Evolutionary conservation across 1,140 invertebrate genomes (phyloP), one percentile per base, ranked within the genome.

Genomic region (Ectropis grisescens): DNA sequence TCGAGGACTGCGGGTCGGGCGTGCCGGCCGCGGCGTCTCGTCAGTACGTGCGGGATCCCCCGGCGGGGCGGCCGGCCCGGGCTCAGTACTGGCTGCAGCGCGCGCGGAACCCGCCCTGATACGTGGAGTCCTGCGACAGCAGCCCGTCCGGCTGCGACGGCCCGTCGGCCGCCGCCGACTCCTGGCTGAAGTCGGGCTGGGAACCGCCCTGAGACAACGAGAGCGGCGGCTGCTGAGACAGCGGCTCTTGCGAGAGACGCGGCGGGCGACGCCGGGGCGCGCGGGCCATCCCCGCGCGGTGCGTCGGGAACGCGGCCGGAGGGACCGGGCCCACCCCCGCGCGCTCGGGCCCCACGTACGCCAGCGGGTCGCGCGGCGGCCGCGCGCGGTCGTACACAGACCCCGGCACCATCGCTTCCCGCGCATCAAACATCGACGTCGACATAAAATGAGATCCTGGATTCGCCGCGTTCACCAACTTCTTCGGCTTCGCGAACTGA

Each of bases 381-480:
- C 78, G 37, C 76, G 86, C 47, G 49, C 82, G 50, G 75, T 88
- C 47, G 85, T 88, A 72, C 13, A 80, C 57, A 2, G 79, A 90
- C 66, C 91, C 91, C 0, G 95, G 95, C 13, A 96, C 92, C 67
- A 98, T 85, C 0, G 93, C 94, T 74, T 96, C 93, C 33, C 94
- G 84, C 2, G 92, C 94, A 72, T 96, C 93, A 62, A 93, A 98
- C 87, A 96, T 96, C 6, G 94, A 93, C 11, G 93, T 97, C 9
- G 93, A 94, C 96, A 98, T 98, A 58, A 98, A 98, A 60, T 98
- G 94, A 1, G 94, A 94, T 1, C 96, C 97, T 1, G 97, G 96
- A 80, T 98, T 98, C 13, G 93, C 87, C 1, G 92, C 88, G 78
- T 98, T 98, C 1, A 97, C 89, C 14, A 99, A 84, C 66, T 97